Percentiles rank a stretch among this genome's conserved stretches.
Conservation (phyloP, 2,888 invertebrate species). For the Synanthedon vespiformis region DNA sequence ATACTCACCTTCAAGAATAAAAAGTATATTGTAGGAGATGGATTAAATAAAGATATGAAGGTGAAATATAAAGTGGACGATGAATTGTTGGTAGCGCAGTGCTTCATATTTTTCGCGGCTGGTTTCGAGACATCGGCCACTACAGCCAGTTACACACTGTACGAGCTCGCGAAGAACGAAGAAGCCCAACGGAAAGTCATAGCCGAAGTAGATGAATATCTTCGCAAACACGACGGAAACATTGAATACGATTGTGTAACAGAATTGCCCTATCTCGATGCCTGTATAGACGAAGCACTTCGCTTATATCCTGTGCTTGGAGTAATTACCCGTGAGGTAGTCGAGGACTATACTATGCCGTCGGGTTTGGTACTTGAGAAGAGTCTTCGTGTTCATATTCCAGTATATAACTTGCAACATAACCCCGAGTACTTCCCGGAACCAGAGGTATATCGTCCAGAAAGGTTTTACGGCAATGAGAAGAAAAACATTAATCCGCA, state of each 20-base stretch:
- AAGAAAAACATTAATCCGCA: conserved; percentile 30
- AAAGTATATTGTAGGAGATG: not conserved
- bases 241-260: conserved; percentile 29
- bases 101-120: conserved; percentile 53
- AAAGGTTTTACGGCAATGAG: conserved; percentile 32
- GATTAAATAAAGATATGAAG: not conserved
- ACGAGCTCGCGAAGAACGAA: conserved; percentile 30
- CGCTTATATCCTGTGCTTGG: conserved; percentile 34
- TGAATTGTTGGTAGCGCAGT: conserved; percentile 49
- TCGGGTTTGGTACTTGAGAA: conserved; percentile 7
- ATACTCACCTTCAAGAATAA: not conserved
- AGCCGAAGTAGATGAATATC: conserved; percentile 27
- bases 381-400: conserved; percentile 38
- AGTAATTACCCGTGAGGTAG: too few species aligned
- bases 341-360: too few species aligned
- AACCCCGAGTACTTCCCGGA: conserved; percentile 36
- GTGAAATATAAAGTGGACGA: conserved; percentile 23
- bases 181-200: conserved; percentile 19
- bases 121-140: conserved; percentile 39
- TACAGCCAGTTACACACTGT: conserved; percentile 23
- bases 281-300: conserved; percentile 32
- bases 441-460: conserved; percentile 35
- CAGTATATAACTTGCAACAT: conserved; percentile 34
- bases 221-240: conserved; percentile 16
- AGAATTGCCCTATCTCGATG: conserved; percentile 28